phyloP scores from a whole-genome alignment of 1,140 invertebrate species.

The Colletes gigas region DNA sequence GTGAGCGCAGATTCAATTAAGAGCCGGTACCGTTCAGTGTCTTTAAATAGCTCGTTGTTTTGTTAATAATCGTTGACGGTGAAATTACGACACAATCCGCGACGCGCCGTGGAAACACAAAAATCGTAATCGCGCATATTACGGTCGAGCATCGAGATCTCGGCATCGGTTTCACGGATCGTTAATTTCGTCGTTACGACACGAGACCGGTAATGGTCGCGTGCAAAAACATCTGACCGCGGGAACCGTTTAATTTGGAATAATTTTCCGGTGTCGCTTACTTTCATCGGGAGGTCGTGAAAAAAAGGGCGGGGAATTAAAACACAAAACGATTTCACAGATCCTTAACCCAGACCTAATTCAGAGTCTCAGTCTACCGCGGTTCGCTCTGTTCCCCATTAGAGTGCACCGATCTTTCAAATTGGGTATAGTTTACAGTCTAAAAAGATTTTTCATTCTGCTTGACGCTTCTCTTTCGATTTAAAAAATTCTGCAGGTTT shows the following conservation, averaged over 20 bases:
- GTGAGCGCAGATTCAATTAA: conserved; percentile 14
- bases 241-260: conserved; percentile 60
- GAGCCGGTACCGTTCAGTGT: background rate
- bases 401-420: no score
- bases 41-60: background rate
- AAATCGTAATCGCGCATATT: conserved; percentile 32
- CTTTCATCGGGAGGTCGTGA: conserved; percentile 20
- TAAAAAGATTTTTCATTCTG: no score
- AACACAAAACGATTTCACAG: background rate
- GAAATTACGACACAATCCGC: background rate
- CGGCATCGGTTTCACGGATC: conserved; percentile 63
- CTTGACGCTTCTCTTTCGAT: no score
- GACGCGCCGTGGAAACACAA: conserved; percentile 10
- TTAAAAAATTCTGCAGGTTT: no score
- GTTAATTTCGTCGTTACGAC: conserved; percentile 65
- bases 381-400: no score
- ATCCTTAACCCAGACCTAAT: background rate
- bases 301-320: background rate
- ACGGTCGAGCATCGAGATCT: conserved; percentile 32
- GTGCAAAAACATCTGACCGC: conserved; percentile 55
- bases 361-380: no score
- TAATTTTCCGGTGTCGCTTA: conserved; percentile 47
- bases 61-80: conserved; percentile 6
- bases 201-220: conserved; percentile 56
- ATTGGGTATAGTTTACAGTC: no score